phyloP scores from a whole-genome alignment of 1,140 invertebrate genomes.

The Brachionus koreanus region DNA sequence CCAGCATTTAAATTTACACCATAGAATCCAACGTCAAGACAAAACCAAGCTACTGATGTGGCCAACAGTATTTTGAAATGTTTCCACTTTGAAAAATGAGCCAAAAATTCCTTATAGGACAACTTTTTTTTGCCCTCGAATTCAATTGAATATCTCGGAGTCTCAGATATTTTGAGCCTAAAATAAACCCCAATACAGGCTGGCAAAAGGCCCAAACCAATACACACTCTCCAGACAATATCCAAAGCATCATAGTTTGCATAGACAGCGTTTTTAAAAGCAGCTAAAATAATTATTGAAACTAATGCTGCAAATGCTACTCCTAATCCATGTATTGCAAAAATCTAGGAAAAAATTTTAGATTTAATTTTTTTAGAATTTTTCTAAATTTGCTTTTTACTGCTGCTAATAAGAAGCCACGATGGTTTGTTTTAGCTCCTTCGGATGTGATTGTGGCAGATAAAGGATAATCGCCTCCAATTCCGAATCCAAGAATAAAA shows the following conservation, averaged over 20 bases:
- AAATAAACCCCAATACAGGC: neutral
- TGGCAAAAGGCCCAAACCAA: slow-evolving; percentile 18
- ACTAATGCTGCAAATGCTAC: neutral
- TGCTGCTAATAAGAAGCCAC: slow-evolving; percentile 18
- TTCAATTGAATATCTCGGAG: slow-evolving; percentile 5
- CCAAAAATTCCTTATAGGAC: slow-evolving; percentile 6
- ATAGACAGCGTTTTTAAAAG: slow-evolving; percentile 11
- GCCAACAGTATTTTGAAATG: slow-evolving; percentile 32
- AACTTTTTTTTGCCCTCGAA: neutral
- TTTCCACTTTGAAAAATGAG: slow-evolving; percentile 37
- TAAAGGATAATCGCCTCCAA: slow-evolving; percentile 45
- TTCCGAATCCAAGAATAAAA: slow-evolving; percentile 35
- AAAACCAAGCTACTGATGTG: slow-evolving; percentile 36
- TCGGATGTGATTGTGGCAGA: slow-evolving; percentile 30
- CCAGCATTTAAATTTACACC: slow-evolving; percentile 22
- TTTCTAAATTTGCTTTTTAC: neutral
- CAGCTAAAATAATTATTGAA: slow-evolving; percentile 10
- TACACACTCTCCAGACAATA: slow-evolving; percentile 25
- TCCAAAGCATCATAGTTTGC: slow-evolving; percentile 23
- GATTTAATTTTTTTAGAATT: neutral
- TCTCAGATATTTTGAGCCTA: slow-evolving; percentile 19
- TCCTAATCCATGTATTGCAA: slow-evolving; percentile 39
- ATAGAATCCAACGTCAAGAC: slow-evolving; percentile 33
- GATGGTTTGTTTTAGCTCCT: neutral
- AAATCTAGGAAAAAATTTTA: slow-evolving; percentile 4